These are phyloP conservation scores for Dilophus febrilis DNA, from an alignment of 2,888 invertebrate species.

Conservation along the genomic window DNA sequence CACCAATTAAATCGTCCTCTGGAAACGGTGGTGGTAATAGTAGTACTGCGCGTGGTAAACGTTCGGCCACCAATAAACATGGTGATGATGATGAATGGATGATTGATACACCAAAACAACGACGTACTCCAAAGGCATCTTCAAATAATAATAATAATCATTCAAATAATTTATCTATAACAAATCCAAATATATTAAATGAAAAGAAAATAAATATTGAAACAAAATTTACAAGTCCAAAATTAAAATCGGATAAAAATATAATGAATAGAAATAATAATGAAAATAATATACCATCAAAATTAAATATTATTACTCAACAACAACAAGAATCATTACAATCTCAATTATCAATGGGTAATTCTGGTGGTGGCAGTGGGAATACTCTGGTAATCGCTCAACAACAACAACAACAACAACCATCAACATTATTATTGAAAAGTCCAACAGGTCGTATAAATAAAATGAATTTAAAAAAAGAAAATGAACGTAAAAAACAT, in stretches of 20 bases:
- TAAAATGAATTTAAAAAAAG: background rate
- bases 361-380: background rate
- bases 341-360: background rate
- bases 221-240: background rate
- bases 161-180: background rate
- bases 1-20: background rate
- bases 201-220: slow-evolving; percentile 7
- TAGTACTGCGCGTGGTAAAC: slow-evolving; percentile 19
- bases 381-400: background rate
- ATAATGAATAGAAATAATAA: too few relatives aligned
- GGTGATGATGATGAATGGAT: slow-evolving; percentile 32
- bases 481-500: slow-evolving; percentile 11
- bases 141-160: background rate
- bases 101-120: slow-evolving; percentile 25
- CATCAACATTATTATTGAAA: background rate
- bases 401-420: background rate
- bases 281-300: too few relatives aligned
- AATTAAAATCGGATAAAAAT: background rate
- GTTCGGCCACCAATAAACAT: slow-evolving; percentile 20
- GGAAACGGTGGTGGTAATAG: too few relatives aligned
- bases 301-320: background rate
- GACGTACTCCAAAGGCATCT: background rate
- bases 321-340: background rate
- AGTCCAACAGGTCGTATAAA: background rate
- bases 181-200: slow-evolving; percentile 19